These are phyloP conservation scores for Bacillus rossius DNA, from an alignment of 1,140 invertebrate species.

Conservation along the genomic window DNA sequence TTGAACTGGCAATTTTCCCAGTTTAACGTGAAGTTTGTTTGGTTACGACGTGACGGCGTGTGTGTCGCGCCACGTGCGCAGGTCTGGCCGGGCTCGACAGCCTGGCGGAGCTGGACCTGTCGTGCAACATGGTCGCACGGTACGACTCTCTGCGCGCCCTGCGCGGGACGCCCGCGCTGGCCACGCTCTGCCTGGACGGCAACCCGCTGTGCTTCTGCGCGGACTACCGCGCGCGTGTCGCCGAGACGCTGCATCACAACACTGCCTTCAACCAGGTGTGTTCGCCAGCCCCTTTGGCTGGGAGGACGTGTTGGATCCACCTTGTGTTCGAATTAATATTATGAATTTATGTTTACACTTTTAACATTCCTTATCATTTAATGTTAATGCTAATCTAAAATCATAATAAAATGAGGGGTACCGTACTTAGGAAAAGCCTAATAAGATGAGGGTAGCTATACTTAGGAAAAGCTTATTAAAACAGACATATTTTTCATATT, in stretches of 20 bases:
- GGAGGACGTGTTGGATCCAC: not conserved
- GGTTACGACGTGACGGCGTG: no score
- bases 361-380: no score
- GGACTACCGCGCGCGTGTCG: conserved; percentile 48
- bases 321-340: not conserved
- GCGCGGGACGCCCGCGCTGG: conserved; percentile 46
- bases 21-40: no score
- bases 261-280: conserved; percentile 44
- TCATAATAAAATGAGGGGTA: no score
- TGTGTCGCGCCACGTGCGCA: no score
- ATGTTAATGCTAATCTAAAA: no score
- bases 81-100: conserved; percentile 46
- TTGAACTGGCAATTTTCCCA: no score
- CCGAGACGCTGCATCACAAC: conserved; percentile 51
- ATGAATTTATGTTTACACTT: no score
- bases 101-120: conserved; percentile 52
- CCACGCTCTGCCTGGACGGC: conserved; percentile 49
- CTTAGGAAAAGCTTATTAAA: no score
- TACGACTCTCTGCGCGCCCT: conserved; percentile 50
- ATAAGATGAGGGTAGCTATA: no score
- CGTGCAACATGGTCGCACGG: conserved; percentile 56
- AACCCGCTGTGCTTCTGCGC: conserved; percentile 57
- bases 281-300: not conserved
- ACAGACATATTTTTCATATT: no score
- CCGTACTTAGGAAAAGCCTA: no score